A percentile compares a stretch with the other conserved stretches of the same genome.
Conservation (phyloP, 2,888 invertebrate genomes). For the Pediacus dermestoides region DNA sequence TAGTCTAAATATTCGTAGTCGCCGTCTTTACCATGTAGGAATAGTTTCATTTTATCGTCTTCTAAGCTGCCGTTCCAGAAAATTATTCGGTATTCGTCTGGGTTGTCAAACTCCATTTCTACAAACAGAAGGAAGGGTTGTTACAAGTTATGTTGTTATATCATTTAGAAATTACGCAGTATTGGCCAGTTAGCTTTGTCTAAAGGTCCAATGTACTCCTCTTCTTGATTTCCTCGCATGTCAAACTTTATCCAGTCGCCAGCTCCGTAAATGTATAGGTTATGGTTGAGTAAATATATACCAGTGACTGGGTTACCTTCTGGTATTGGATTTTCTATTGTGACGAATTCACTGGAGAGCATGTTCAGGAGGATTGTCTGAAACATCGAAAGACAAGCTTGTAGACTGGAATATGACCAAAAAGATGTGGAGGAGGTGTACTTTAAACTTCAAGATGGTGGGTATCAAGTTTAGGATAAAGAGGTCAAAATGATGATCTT, state of each 20-base stretch:
- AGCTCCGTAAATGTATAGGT: slow-evolving; percentile 74
- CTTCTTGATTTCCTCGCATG: slow-evolving; percentile 70
- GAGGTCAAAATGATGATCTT: no score
- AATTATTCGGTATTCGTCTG: slow-evolving; percentile 66
- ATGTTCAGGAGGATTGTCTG: slow-evolving; percentile 86
- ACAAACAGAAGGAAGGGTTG: slow-evolving; percentile 28
- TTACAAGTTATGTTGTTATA: no score
- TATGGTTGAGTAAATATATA: slow-evolving; percentile 63
- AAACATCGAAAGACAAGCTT: slow-evolving; percentile 33
- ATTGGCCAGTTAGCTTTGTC: slow-evolving; percentile 69
- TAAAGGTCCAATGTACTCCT: slow-evolving; percentile 56
- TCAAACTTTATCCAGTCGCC: slow-evolving; percentile 73
- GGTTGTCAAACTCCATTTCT: slow-evolving; percentile 69
- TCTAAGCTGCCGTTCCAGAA: slow-evolving; percentile 83
- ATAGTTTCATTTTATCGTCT: slow-evolving; percentile 61
- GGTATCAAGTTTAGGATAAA: no score
- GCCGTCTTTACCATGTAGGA: slow-evolving; percentile 21
- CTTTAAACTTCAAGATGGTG: no score
- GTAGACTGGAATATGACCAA: no score
- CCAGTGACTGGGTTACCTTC: slow-evolving; percentile 64
- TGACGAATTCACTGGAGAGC: slow-evolving; percentile 87
- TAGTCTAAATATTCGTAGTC: slow-evolving; percentile 30
- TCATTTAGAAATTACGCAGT: slow-evolving; percentile 55
- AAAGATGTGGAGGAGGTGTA: no score
- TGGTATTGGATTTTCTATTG: slow-evolving; percentile 79